These are phyloP conservation scores for Steinernema carpocapsae DNA, from an alignment of 2,888 invertebrate genomes.

Conservation along the genomic window DNA sequence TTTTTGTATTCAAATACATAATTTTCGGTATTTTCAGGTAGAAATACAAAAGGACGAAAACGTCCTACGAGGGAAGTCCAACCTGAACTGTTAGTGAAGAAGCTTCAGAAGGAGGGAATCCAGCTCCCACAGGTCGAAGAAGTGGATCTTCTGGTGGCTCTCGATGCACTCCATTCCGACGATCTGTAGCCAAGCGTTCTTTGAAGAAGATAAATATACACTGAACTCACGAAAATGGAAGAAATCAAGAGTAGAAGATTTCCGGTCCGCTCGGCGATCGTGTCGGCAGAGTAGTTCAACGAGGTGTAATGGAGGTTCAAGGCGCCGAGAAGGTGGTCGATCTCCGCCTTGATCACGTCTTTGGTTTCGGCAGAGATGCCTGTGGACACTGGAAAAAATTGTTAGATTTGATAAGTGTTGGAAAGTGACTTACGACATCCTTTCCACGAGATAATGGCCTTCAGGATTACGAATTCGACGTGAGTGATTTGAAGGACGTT, in stretches of 20 bases:
- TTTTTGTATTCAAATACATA: too few species aligned
- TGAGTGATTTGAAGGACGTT: conserved; percentile 46
- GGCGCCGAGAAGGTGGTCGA: conserved; percentile 43
- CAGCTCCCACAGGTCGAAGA: conserved; percentile 59
- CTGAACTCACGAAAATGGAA: conserved; percentile 51
- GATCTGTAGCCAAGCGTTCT: conserved; percentile 41
- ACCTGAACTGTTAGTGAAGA: background rate
- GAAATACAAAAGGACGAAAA: background rate
- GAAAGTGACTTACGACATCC: conserved; percentile 43
- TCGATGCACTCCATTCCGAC: conserved; percentile 58
- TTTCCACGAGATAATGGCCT: conserved; percentile 55
- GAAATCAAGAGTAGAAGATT: conserved; percentile 55
- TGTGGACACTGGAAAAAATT: conserved; percentile 45
- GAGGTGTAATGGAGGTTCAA: conserved; percentile 22
- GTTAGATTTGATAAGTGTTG: background rate
- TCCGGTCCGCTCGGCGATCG: conserved; percentile 53
- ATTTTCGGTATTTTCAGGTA: too few species aligned
- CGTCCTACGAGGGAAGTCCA: background rate
- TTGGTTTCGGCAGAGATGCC: conserved; percentile 47
- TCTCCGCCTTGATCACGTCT: conserved; percentile 48
- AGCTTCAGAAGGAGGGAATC: conserved; percentile 55
- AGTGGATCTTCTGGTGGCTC: conserved; percentile 57
- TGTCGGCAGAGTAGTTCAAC: conserved; percentile 12
- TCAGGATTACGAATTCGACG: conserved; percentile 51
- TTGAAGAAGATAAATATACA: background rate